Evolutionary conservation across 2,888 invertebrate species (phyloP).

Genomic region (Biston stratarius): DNA sequence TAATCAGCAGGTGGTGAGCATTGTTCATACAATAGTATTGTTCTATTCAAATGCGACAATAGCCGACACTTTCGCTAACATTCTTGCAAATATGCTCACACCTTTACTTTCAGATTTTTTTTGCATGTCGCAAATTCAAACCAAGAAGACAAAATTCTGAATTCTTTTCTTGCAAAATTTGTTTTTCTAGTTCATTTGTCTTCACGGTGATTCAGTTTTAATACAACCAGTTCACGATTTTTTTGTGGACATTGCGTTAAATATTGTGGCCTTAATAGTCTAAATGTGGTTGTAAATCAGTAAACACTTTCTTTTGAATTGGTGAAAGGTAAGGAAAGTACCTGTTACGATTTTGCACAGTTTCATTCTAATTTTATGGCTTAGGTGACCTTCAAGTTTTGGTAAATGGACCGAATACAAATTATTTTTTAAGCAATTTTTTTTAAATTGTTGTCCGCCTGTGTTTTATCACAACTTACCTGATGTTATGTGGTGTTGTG

Average conservation of each 20-base stretch:
- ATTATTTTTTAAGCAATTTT: not conserved
- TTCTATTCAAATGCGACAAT: constrained; percentile 51
- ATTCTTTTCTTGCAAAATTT: constrained; percentile 1
- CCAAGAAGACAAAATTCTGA: not conserved
- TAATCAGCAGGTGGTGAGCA: constrained; percentile 74
- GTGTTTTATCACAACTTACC: too few species aligned
- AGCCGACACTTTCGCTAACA: constrained; percentile 75
- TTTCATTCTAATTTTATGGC: constrained; percentile 43
- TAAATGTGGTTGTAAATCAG: constrained; percentile 76
- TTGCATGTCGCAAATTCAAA: constrained; percentile 26
- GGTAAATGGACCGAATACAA: constrained; percentile 34
- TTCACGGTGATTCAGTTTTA: too few species aligned
- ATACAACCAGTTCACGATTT: too few species aligned
- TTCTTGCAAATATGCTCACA: constrained; percentile 69
- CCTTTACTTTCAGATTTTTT: constrained; percentile 68
- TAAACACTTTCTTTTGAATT: constrained; percentile 72
- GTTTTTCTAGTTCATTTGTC: not conserved
- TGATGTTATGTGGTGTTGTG: too few species aligned
- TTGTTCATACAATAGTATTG: constrained; percentile 59
- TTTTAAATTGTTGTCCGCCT: too few species aligned
- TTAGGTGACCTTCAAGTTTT: constrained; percentile 40
- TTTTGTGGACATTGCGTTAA: constrained; percentile 63
- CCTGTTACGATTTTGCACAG: constrained; percentile 75
- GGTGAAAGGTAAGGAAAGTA: constrained; percentile 60
- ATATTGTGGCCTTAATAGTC: constrained; percentile 59